phyloP scores from a whole-genome alignment of 2,113 vertebrate species.

The Channa argus region DNA sequence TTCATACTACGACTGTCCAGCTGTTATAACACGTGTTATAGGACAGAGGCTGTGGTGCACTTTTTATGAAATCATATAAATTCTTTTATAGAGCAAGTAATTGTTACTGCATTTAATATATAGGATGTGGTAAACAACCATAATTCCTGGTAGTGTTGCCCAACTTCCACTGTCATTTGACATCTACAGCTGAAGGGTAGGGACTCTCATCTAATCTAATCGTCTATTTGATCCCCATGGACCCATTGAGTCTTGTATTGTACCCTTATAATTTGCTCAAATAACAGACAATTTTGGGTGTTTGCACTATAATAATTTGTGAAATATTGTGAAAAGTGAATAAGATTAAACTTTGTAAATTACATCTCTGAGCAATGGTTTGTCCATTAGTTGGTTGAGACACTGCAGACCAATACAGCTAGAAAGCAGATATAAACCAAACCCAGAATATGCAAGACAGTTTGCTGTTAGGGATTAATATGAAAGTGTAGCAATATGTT shows the following conservation, averaged over 20 bases:
- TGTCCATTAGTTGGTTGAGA: slow-evolving; percentile 48
- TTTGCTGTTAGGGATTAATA: slow-evolving; percentile 29
- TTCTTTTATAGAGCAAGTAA: slow-evolving; percentile 45
- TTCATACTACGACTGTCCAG: slow-evolving; percentile 78
- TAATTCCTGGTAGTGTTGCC: background rate
- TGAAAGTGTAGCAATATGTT: background rate
- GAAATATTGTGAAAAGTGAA: slow-evolving; percentile 19
- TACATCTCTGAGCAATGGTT: slow-evolving; percentile 15
- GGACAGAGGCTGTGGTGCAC: slow-evolving; percentile 52
- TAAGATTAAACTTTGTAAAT: slow-evolving; percentile 1
- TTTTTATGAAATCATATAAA: slow-evolving; percentile 22
- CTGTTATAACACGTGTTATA: slow-evolving; percentile 72
- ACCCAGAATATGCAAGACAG: slow-evolving; percentile 26
- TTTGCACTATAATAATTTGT: slow-evolving; percentile 6
- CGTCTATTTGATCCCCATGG: no score
- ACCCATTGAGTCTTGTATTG: background rate
- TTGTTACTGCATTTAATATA: slow-evolving; percentile 26
- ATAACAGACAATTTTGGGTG: background rate
- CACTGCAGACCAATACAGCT: slow-evolving; percentile 73
- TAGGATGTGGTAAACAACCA: background rate
- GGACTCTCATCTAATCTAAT: no score
- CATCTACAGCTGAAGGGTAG: slow-evolving; percentile 10
- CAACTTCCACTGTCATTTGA: slow-evolving; percentile 1
- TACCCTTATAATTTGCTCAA: background rate
- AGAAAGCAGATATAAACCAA: slow-evolving; percentile 45